Evolutionary conservation across 2,888 invertebrate species (phyloP), one percentile per base, ranked within the genome.

Genomic region (Serrognathus titanus): DNA sequence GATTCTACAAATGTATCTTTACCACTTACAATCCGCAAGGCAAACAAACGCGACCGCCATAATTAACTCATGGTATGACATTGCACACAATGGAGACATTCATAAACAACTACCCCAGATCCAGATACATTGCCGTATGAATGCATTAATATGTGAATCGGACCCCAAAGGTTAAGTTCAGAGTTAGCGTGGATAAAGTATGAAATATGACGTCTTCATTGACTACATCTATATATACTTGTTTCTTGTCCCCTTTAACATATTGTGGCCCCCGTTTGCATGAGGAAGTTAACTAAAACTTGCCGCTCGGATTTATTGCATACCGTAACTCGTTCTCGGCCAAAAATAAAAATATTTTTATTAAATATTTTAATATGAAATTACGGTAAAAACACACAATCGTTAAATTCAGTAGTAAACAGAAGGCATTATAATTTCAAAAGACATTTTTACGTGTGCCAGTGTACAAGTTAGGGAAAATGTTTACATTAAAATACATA

Each of bases 181-280:
- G 53, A 55, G 57, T 59, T 60, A 61, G 63, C 64, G 64, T 66
- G 66, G 66, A 65, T 64, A 66, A 66, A 65, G 63, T 61, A 63
- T 66, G 62, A 68, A 65, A 63, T 68, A 68, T 66, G 65, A 68
- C 55, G 61, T 63, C 68, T 68, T 68, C 66, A 68, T 68, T 63
- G 60, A 59, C 57, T 57, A 41, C 46, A 13, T 40, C 9, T 13
- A 40, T 9, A 20, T 31, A 31, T 31, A 43, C 10, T 43, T 11
- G 43, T 43, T 16, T 43, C 12, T 43, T n/a, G 43, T 43, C 43
- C 43, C 43, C 16, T 43, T 43, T 43, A 43, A 16, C 12, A n/a
- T 11, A n/a, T 10, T 43, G 10, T 43, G 9, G 43, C 43, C 43
- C 43, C 20, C 10, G 12, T 43, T 43, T 16, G 24, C 24, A 31